A percentile compares a stretch with the other conserved stretches of the same genome.
Conservation (phyloP, 2,113 vertebrate genomes). For the human (Homo sapiens) region DNA sequence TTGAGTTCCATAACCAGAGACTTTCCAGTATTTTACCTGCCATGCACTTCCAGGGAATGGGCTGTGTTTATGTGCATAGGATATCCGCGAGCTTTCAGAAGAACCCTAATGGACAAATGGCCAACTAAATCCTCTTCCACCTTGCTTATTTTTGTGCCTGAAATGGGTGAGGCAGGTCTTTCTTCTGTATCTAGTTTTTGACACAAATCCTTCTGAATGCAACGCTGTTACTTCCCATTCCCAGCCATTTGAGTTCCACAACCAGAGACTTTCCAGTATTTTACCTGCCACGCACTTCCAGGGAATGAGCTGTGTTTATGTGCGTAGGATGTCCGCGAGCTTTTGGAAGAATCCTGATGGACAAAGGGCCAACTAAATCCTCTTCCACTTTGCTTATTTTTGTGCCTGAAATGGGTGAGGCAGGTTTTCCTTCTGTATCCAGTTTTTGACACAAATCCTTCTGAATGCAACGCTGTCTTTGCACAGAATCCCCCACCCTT, state of each 20-base stretch:
- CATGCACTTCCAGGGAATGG: not conserved
- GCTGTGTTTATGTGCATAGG: rapidly evolving
- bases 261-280: constrained; percentile 39
- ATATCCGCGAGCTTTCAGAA: not conserved
- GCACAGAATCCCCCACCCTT: too few relatives aligned
- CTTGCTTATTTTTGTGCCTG: constrained; percentile 53
- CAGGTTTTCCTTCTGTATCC: constrained; percentile 6
- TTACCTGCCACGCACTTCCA: not conserved
- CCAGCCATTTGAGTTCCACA: constrained; percentile 15
- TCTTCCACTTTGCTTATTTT: constrained; percentile 67
- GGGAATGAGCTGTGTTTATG: not conserved
- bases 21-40: not conserved
- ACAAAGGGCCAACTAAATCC: not conserved
- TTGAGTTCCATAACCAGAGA: constrained; percentile 42
- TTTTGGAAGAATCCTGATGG: not conserved
- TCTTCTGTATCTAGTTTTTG: not conserved
- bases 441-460: not conserved
- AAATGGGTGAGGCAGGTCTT: constrained; percentile 42
- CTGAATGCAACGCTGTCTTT: rapidly evolving
- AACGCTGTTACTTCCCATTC: not conserved
- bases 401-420: constrained; percentile 9
- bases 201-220: not conserved
- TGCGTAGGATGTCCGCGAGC: not conserved
- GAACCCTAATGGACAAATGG: not conserved
- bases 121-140: constrained; percentile 23